Evolutionary conservation across 2,113 vertebrate genomes (phyloP).

Genomic region (Cathartes aura): DNA sequence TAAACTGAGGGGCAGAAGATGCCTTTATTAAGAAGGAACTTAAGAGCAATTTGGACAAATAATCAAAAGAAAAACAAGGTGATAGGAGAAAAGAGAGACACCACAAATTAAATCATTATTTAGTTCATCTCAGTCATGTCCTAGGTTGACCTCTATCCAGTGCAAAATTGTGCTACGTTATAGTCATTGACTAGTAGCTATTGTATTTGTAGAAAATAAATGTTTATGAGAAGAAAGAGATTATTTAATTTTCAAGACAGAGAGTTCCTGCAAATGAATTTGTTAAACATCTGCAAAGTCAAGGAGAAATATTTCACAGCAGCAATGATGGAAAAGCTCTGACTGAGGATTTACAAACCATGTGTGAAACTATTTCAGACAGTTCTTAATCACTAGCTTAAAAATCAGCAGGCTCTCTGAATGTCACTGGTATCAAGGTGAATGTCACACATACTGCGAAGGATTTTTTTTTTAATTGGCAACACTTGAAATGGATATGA

Average conservation of each 20-base stretch:
- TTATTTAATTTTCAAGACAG: neutral
- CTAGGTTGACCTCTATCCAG: neutral
- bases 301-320: constrained; percentile 27
- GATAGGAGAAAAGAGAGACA: neutral
- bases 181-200: neutral
- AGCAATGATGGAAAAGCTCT: constrained; percentile 9
- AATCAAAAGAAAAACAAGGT: neutral
- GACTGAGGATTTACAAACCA: constrained; percentile 38
- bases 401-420: constrained; percentile 19
- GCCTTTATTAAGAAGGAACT: neutral
- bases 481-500: neutral
- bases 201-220: neutral
- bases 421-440: constrained; percentile 22
- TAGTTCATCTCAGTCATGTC: neutral
- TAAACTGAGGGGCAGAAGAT: constrained; percentile 10
- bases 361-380: constrained; percentile 53
- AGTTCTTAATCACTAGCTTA: constrained; percentile 49
- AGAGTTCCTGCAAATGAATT: neutral
- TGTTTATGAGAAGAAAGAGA: neutral
- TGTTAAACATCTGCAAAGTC: constrained; percentile 1
- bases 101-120: neutral
- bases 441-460: neutral
- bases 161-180: neutral
- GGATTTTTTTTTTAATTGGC: neutral
- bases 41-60: neutral